Conservation (phyloP, 1,140 invertebrate species). For the Calliopsis andreniformis region DNA sequence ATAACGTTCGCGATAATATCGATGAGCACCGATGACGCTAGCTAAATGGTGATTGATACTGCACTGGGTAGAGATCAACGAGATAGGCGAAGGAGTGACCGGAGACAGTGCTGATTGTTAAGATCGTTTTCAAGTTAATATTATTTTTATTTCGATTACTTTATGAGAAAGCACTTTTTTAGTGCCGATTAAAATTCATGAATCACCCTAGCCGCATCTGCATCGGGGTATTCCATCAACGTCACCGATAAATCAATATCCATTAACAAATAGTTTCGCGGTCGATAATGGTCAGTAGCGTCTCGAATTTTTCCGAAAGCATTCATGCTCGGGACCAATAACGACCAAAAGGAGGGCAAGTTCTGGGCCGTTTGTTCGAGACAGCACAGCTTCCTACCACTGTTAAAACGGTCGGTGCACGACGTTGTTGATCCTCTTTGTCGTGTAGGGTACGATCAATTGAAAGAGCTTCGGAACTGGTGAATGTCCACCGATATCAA, state of each 20-base stretch:
- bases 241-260: background rate
- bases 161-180: too few species aligned
- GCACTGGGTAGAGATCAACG: too few species aligned
- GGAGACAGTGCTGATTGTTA: too few species aligned
- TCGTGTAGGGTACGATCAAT: conserved; percentile 58
- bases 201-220: too few species aligned
- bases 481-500: conserved; percentile 69
- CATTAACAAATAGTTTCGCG: background rate
- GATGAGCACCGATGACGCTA: conserved; percentile 5
- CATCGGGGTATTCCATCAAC: background rate
- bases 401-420: conserved; percentile 26
- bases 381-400: conserved; percentile 26
- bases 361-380: conserved; percentile 43
- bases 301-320: conserved; percentile 11
- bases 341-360: conserved; percentile 46
- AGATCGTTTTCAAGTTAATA: too few species aligned
- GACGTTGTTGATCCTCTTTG: conserved; percentile 63
- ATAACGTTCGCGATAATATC: conserved; percentile 11
- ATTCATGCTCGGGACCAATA: conserved; percentile 40
- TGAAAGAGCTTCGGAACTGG: conserved; percentile 55
- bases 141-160: too few species aligned
- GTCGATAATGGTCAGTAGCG: conserved; percentile 4
- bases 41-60: background rate
- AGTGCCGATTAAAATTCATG: too few species aligned
- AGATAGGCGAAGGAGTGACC: background rate